phyloP scores from a whole-genome alignment of 2,888 invertebrate genomes.

The Mactromeris polynyma region DNA sequence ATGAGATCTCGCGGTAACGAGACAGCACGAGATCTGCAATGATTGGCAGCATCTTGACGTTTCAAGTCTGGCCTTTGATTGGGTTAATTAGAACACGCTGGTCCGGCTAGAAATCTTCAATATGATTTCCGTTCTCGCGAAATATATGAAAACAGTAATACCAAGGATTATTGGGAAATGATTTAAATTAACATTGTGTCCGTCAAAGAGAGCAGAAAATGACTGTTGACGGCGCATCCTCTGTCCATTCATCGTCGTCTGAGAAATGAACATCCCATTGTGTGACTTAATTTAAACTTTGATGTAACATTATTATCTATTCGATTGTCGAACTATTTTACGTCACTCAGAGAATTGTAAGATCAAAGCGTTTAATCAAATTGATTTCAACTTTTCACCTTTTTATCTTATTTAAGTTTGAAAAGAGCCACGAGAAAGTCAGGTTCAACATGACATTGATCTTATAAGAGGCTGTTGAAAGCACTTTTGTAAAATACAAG shows the following conservation, averaged over 20 bases:
- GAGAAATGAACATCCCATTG: constrained; percentile 27
- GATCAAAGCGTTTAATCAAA: constrained; percentile 21
- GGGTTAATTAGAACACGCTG: constrained; percentile 64
- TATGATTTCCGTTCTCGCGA: background rate
- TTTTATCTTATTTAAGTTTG: background rate
- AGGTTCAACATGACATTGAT: background rate
- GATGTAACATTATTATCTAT: constrained; percentile 22
- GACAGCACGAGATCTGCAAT: constrained; percentile 66
- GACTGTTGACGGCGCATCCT: constrained; percentile 12
- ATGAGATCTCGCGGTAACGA: constrained; percentile 67
- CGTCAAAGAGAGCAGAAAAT: constrained; percentile 40
- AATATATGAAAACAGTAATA: constrained; percentile 38
- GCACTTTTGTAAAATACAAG: background rate
- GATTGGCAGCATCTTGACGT: constrained; percentile 66
- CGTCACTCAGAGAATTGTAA: background rate
- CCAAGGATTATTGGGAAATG: constrained; percentile 31
- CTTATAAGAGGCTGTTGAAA: background rate
- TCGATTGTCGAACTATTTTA: background rate
- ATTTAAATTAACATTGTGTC: constrained; percentile 24
- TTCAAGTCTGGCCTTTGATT: constrained; percentile 60
- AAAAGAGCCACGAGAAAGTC: background rate
- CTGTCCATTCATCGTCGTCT: background rate
- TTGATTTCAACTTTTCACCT: constrained; percentile 36
- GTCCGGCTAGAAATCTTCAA: constrained; percentile 2
- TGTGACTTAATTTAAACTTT: constrained; percentile 35